A percentile compares a stretch with the other conserved stretches of the same genome.
Evolutionary conservation across 2,888 invertebrate species (phyloP).

Genomic region (Caenorhabditis sp.): DNA sequence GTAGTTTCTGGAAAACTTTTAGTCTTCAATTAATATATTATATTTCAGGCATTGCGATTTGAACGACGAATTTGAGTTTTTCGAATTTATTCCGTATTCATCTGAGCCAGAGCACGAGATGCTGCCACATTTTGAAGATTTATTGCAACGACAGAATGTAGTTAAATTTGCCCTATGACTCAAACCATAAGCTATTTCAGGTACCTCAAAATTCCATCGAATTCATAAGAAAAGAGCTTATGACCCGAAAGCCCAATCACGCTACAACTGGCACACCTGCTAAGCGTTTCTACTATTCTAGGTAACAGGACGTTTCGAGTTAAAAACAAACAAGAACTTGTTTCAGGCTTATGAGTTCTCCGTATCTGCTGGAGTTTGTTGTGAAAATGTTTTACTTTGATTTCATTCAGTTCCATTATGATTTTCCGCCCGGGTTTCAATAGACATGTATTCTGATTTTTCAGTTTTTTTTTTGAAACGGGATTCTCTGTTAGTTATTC

Average conservation of each 20-base stretch:
- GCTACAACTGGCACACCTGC: constrained; percentile 37
- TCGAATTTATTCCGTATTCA: constrained; percentile 63
- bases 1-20: constrained; percentile 24
- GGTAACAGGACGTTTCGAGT: constrained; percentile 3
- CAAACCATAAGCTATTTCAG: constrained; percentile 35
- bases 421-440: constrained; percentile 68
- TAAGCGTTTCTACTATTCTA: constrained; percentile 30
- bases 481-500: too few relatives aligned
- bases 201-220: constrained; percentile 35
- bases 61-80: constrained; percentile 46
- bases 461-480: too few relatives aligned
- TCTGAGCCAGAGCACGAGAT: constrained; percentile 48
- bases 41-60: constrained; percentile 55
- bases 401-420: constrained; percentile 71
- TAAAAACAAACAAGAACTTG: neutral
- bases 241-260: constrained; percentile 26
- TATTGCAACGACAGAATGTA: constrained; percentile 50
- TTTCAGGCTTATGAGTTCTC: constrained; percentile 63
- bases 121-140: constrained; percentile 49
- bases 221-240: constrained; percentile 32
- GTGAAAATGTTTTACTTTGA: constrained; percentile 79
- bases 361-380: constrained; percentile 77
- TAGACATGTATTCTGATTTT: neutral
- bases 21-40: neutral
- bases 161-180: neutral